Evolutionary conservation across 2,888 invertebrate genomes (phyloP).

Genomic region (Ecliptopera silaceata): DNA sequence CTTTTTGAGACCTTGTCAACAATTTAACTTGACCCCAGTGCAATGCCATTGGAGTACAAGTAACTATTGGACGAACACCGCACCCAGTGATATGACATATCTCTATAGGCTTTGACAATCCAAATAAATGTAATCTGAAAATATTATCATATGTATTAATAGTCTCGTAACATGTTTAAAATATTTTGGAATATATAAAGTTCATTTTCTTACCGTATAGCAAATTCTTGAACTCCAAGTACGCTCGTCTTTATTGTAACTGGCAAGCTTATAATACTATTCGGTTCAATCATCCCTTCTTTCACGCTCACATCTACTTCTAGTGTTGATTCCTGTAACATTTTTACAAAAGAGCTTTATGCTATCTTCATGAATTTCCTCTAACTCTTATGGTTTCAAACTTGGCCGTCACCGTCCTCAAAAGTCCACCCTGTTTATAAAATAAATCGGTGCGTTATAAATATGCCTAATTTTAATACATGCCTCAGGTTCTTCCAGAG

Average conservation of each 20-base stretch:
- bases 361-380: too few species aligned
- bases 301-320: constrained; percentile 56
- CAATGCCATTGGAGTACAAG: constrained; percentile 81
- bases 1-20: constrained; percentile 74
- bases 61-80: constrained; percentile 87
- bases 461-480: not conserved
- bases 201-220: constrained; percentile 52
- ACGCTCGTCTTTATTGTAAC: constrained; percentile 69
- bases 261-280: constrained; percentile 66
- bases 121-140: constrained; percentile 67
- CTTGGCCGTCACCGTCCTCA: too few species aligned
- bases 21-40: constrained; percentile 86
- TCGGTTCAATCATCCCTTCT: constrained; percentile 73
- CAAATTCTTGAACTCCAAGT: constrained; percentile 71
- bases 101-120: constrained; percentile 62
- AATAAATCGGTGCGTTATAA: too few species aligned
- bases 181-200: too few species aligned
- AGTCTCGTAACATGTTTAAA: not conserved
- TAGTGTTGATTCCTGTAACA: constrained; percentile 51
- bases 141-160: not conserved
- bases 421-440: too few species aligned
- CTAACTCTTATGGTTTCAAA: too few species aligned
- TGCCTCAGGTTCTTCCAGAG: constrained; percentile 40
- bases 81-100: constrained; percentile 78
- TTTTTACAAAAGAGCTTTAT: not conserved